Percentiles rank a stretch among this genome's conserved stretches.
Conservation (phyloP, 2,113 vertebrate species). For the Brachionichthys hirsutus region DNA sequence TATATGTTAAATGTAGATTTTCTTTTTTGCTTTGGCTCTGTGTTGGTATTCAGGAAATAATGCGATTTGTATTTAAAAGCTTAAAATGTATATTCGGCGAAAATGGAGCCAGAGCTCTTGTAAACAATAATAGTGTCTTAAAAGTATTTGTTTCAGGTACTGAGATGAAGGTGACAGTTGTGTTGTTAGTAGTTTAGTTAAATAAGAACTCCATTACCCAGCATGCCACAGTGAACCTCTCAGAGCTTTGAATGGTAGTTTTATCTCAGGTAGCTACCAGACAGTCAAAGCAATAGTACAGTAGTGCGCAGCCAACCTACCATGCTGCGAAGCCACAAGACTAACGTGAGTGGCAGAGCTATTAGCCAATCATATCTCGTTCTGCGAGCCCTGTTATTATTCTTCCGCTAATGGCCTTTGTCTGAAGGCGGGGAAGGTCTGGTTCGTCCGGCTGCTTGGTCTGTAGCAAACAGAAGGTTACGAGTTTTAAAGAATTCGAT, state of each 20-base stretch:
- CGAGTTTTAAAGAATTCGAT: slow-evolving; percentile 76
- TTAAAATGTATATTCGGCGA: no score
- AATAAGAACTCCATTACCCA: no score
- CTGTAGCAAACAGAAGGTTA: slow-evolving; percentile 82
- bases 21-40: no score
- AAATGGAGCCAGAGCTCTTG: neutral
- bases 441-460: slow-evolving; percentile 73
- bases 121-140: slow-evolving; percentile 5
- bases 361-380: slow-evolving; percentile 62
- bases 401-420: slow-evolving; percentile 71
- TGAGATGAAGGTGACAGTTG: neutral
- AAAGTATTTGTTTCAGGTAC: slow-evolving; percentile 1
- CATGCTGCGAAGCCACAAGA: slow-evolving; percentile 54
- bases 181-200: no score
- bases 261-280: no score
- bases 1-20: no score
- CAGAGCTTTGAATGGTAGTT: no score
- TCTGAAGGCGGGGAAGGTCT: slow-evolving; percentile 64
- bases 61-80: no score
- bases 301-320: slow-evolving; percentile 70
- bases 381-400: slow-evolving; percentile 64
- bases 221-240: no score
- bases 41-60: no score
- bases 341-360: slow-evolving; percentile 52
- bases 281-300: neutral